Evolutionary conservation across 2,113 vertebrate species (phyloP).

Genomic region (Eulemur macaco): DNA sequence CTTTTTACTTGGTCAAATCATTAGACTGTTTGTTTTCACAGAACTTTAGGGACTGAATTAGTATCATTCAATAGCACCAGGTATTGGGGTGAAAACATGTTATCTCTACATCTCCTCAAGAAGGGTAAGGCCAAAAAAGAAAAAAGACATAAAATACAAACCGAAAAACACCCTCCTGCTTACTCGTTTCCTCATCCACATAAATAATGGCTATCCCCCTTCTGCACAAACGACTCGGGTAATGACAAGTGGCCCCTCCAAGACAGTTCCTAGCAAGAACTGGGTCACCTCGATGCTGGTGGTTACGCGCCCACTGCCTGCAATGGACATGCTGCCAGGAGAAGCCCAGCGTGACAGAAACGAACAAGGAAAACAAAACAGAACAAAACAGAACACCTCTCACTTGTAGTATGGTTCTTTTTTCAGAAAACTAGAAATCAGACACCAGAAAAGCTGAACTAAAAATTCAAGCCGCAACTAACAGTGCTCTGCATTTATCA

Average conservation of each 20-base stretch:
- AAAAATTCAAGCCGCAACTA: slow-evolving; percentile 60
- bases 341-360: slow-evolving; percentile 74
- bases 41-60: slow-evolving; percentile 71
- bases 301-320: slow-evolving; percentile 79
- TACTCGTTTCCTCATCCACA: slow-evolving; percentile 59
- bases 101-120: slow-evolving; percentile 58
- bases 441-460: slow-evolving; percentile 66
- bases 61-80: slow-evolving; percentile 81
- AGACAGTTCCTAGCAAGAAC: slow-evolving; percentile 36
- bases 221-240: slow-evolving; percentile 57
- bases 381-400: slow-evolving; percentile 49
- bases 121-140: slow-evolving; percentile 74
- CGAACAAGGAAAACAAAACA: slow-evolving; percentile 31
- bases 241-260: slow-evolving; percentile 69
- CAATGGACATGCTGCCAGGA: slow-evolving; percentile 77
- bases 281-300: slow-evolving; percentile 80
- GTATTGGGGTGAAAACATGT: slow-evolving; percentile 64
- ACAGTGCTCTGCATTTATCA: slow-evolving; percentile 50
- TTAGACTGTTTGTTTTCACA: slow-evolving; percentile 60
- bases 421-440: slow-evolving; percentile 38
- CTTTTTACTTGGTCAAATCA: slow-evolving; percentile 5
- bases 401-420: slow-evolving; percentile 30
- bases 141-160: slow-evolving; percentile 54
- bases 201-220: slow-evolving; percentile 67
- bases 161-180: slow-evolving; percentile 49